These are phyloP conservation scores for Mormyrops boulengeri DNA, from an alignment of 2,797 vertebrate species.

Conservation along the genomic window DNA sequence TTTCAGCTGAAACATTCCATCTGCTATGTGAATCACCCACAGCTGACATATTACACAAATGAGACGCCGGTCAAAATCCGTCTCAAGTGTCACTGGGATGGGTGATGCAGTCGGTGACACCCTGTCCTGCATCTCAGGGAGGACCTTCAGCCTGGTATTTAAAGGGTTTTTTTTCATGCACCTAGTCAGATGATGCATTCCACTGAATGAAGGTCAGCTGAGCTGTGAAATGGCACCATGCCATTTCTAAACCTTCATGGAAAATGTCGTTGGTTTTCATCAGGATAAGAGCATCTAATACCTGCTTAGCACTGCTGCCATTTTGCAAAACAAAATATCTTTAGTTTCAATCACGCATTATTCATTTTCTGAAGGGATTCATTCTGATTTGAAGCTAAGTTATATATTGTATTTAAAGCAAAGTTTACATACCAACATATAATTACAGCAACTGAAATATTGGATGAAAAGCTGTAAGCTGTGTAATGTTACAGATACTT, in stretches of 20 bases:
- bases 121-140: background rate
- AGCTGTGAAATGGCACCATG: background rate
- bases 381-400: background rate
- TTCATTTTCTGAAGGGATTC: background rate
- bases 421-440: too few relatives aligned
- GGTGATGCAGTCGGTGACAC: background rate
- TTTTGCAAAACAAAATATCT: background rate
- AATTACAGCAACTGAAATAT: background rate
- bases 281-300: background rate
- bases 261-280: background rate
- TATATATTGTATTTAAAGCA: too few relatives aligned
- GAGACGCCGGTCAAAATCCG: background rate
- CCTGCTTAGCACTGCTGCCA: background rate
- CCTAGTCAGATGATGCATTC: background rate
- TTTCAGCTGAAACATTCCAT: background rate
- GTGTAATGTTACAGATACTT: background rate
- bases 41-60: background rate
- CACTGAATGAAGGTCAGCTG: background rate
- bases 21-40: background rate
- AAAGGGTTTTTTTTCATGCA: background rate
- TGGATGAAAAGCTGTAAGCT: background rate
- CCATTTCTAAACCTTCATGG: background rate
- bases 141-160: background rate
- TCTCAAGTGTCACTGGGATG: background rate
- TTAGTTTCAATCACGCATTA: background rate